Evolutionary conservation across 2,888 invertebrate species (phyloP).

Genomic region (Sylvicola cinctus): DNA sequence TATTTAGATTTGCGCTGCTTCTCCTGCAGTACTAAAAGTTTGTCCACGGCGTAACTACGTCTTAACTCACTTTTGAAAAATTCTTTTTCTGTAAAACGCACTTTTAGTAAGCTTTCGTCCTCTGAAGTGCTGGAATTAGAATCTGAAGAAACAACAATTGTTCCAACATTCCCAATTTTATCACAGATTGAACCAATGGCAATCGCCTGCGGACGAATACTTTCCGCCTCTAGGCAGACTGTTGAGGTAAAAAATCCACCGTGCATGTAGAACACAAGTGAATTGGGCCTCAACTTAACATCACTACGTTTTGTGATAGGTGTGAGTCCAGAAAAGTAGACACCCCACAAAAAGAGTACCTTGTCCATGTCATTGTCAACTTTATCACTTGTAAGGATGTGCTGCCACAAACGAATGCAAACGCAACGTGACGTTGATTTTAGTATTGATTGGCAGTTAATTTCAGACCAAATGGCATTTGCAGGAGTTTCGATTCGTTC

Average conservation of each 20-base stretch:
- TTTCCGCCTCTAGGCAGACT: constrained; percentile 29
- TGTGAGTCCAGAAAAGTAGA: constrained; percentile 65
- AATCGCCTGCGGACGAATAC: constrained; percentile 11
- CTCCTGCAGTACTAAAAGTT: constrained; percentile 45
- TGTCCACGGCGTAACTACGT: constrained; percentile 49
- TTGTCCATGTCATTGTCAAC: constrained; percentile 23
- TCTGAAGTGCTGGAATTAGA: too few species aligned
- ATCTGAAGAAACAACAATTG: too few species aligned
- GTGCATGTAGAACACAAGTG: constrained; percentile 67
- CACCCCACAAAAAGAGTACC: constrained; percentile 59
- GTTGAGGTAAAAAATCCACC: constrained; percentile 65
- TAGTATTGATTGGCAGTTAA: constrained; percentile 39
- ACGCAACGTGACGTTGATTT: constrained; percentile 26
- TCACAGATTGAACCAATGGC: not conserved
- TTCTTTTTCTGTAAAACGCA: constrained; percentile 19
- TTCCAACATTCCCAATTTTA: too few species aligned
- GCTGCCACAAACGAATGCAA: constrained; percentile 21
- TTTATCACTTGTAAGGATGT: constrained; percentile 13
- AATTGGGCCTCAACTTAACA: constrained; percentile 19
- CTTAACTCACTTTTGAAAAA: constrained; percentile 40
- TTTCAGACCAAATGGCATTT: constrained; percentile 65
- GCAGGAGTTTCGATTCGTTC: constrained; percentile 42
- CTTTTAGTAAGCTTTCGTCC: constrained; percentile 11
- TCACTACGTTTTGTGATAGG: constrained; percentile 28
- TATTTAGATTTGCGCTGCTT: constrained; percentile 53